A percentile compares a stretch with the other conserved stretches of the same genome.
Evolutionary conservation across 2,113 vertebrate species (phyloP).

Genomic region (Antennarius striatus): DNA sequence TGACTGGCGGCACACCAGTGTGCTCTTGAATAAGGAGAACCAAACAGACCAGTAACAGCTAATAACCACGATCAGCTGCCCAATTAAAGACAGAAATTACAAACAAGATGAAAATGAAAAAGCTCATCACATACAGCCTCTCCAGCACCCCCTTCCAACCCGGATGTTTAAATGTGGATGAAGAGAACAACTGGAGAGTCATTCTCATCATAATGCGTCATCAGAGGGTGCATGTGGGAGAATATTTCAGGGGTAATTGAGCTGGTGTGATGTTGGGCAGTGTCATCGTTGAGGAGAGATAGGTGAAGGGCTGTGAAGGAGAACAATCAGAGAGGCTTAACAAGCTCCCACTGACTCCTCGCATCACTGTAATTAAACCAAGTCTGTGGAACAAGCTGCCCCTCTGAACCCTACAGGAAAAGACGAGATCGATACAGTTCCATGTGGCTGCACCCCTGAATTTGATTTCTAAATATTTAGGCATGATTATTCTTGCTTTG

Average conservation of each 20-base stretch:
- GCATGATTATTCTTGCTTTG: background rate
- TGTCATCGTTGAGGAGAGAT: conserved; percentile 44
- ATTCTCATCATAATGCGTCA: conserved; percentile 26
- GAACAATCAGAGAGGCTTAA: conserved; percentile 70
- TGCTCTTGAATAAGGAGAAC: conserved; percentile 2
- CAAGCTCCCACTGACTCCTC: conserved; percentile 57
- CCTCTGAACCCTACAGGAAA: conserved; percentile 22
- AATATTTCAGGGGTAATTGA: conserved; percentile 70
- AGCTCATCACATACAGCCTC: background rate
- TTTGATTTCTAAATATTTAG: background rate
- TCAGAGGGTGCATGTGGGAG: conserved; percentile 46
- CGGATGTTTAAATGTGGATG: background rate
- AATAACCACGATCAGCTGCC: conserved; percentile 19
- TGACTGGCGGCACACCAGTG: conserved; percentile 18
- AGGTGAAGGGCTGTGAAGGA: conserved; percentile 55
- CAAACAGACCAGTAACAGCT: conserved; percentile 14
- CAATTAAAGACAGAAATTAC: conserved; percentile 40
- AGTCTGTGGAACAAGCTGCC: conserved; percentile 42
- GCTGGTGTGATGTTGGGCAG: conserved; percentile 54
- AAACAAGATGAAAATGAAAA: background rate
- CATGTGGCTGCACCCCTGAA: background rate
- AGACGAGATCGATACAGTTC: background rate
- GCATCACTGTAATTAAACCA: conserved; percentile 57
- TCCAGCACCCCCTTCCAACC: background rate
- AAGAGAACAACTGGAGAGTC: conserved; percentile 45